These are phyloP conservation scores for Arctocebus calabarensis DNA, from an alignment of 2,797 vertebrate genomes.

Conservation along the genomic window DNA sequence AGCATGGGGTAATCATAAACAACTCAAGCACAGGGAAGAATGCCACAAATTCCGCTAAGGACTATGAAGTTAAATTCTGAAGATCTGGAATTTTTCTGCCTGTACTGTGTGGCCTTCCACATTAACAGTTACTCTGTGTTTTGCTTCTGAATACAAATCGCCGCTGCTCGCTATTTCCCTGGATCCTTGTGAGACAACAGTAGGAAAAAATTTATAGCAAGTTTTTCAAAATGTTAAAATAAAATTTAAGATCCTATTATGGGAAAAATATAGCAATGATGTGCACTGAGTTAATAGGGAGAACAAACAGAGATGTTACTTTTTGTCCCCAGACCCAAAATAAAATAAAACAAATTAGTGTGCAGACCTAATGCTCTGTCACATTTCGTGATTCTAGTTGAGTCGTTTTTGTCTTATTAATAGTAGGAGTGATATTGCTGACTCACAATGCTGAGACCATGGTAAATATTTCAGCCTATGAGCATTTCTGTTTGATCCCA, in stretches of 20 bases:
- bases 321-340: background rate
- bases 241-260: background rate
- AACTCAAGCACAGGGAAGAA: background rate
- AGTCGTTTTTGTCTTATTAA: background rate
- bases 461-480: background rate
- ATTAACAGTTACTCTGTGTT: background rate
- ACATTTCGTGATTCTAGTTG: background rate
- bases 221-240: background rate
- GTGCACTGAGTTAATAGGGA: background rate
- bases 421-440: background rate
- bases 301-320: background rate
- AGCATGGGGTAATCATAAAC: background rate
- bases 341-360: background rate
- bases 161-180: background rate
- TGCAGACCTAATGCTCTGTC: background rate
- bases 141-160: background rate
- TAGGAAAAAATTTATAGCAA: background rate
- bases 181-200: background rate
- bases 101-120: background rate
- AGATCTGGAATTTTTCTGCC: background rate
- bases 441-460: background rate
- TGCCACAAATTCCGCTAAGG: background rate
- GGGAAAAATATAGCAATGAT: background rate
- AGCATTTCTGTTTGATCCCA: background rate
- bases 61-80: background rate